Evolutionary conservation across 2,113 vertebrate genomes (phyloP), one percentile per base, ranked within the genome.

Genomic region (Cyprinus carpio): DNA sequence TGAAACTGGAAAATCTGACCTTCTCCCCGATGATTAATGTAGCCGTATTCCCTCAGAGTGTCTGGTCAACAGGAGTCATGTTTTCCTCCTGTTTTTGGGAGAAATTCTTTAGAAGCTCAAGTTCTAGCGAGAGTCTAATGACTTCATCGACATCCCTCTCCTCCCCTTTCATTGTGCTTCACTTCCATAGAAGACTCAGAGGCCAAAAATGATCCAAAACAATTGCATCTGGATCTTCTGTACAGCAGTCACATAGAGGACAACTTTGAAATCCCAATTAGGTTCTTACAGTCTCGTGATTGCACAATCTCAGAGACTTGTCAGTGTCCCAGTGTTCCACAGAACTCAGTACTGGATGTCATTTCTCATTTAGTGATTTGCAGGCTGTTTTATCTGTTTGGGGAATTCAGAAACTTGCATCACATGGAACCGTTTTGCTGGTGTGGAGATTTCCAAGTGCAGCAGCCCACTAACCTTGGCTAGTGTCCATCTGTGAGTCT

Each of bases 121-220:
- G 92, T 92, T 77, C 78, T 86, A 51, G 43, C 2, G 25, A 54
- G 8, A 51, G 7, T 31, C n/a, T 18, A 49, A 76, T 54, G 91
- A 92, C 87, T 88, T 93, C 91, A 92, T 90, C 84, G 16, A 62
- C 64, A 16, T 58, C 87, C 76, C 71, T 81, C 86, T 83, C 87
- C 71, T 46, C 87, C 90, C 51, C 9, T 78, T 87, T 37, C 20
- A 62, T 23, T 76, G 85, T 81, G 75, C 18, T 72, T 82, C 64
- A 65, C 34, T 84, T 51, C 76, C 20, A 76, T 49, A 78, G 72
- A 72, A 69, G 29, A 86, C 75, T 27, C 40, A 62, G 87, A 82
- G 83, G 80, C 81, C 37, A 87, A 82, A 86, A 87, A 84, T 88
- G 83, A 90, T 69, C 82, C 80, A 62, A 77, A 83, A 71, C 77